Conservation (phyloP, 1,140 invertebrate species). For the Heliconius eleuchia region DNA sequence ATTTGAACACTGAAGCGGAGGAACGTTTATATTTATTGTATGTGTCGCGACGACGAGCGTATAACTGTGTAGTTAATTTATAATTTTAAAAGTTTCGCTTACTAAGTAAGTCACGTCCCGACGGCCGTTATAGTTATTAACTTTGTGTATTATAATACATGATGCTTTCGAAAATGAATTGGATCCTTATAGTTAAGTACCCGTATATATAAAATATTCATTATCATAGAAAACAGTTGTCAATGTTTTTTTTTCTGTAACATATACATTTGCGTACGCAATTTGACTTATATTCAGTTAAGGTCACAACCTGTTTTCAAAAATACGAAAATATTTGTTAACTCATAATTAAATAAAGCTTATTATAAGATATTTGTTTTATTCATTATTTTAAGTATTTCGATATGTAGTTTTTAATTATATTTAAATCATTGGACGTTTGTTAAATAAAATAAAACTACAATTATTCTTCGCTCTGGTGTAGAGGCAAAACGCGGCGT, state of each 20-base stretch:
- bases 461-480: too few species aligned
- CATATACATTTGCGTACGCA: constrained; percentile 73
- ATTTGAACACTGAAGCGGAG: constrained; percentile 47
- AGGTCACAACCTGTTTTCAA: constrained; percentile 80
- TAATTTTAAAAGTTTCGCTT: constrained; percentile 69
- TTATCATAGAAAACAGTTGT: constrained; percentile 77
- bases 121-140: constrained; percentile 74
- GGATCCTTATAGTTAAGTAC: constrained; percentile 79
- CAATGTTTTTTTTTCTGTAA: constrained; percentile 75
- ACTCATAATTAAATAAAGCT: constrained; percentile 82
- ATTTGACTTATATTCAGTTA: constrained; percentile 80
- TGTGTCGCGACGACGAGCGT: constrained; percentile 25
- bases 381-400: constrained; percentile 49
- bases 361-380: constrained; percentile 80
- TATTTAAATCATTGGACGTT: too few species aligned
- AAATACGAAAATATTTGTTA: constrained; percentile 81
- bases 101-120: constrained; percentile 69
- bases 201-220: constrained; percentile 68
- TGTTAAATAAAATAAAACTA: too few species aligned
- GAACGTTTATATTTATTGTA: constrained; percentile 51
- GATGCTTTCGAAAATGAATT: constrained; percentile 79
- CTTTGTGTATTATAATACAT: constrained; percentile 75
- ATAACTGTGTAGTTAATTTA: constrained; percentile 67
- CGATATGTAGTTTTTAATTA: too few species aligned
- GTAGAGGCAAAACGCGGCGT: too few species aligned